Evolutionary conservation across 2,888 invertebrate species (phyloP), one percentile per base, ranked within the genome.

Genomic region (Sussaba pulchella): DNA sequence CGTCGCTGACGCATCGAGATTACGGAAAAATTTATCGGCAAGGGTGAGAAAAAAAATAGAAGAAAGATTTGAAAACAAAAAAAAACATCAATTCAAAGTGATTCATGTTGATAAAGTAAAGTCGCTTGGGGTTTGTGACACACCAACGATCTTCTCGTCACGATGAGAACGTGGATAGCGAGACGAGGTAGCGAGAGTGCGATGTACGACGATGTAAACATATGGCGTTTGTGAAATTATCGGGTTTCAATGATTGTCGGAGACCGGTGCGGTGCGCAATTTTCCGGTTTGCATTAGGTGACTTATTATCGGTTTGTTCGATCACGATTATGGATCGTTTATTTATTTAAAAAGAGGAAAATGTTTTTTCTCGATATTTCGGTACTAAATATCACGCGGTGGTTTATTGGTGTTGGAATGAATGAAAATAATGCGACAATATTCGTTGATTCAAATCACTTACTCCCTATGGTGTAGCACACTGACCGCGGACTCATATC

Each of bases 401-500:
- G 12, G 19, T 10, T n/a, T n/a, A 6, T 5, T 1, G 17, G 12
- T 31, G 21, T 9, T 66, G 9, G 26, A 10, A 17, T 3, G 4
- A 5, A n/a, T 26, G 8, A 14, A 52, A 52, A 24, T 17, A n/a
- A 3, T 10, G 21, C 5, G 24, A 21, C 0, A 2, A 36, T 36
- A 69, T 69, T n/a, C 26, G 12, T 6, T 14, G 31, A 31, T 43
- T 41, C 14, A 43, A 14, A 72, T 67, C 47, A 81, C 81, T 81
- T 72, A 81, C 81, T 72, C 31, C 8, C 26, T 64, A 69, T 73
- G 54, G 67, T 64, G 81, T 72, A 77, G 73, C 76, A 77, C 61
- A 64, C 67, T 21, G 76, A 73, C 8, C 73, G 81, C 69, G 81
- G 81, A 43, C 81, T 81, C 81, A 81, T 81, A 73, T 77, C 57